A percentile compares a stretch with the other conserved stretches of the same genome.
Conservation (phyloP, 2,888 invertebrate genomes). For the Tillus elongatus region DNA sequence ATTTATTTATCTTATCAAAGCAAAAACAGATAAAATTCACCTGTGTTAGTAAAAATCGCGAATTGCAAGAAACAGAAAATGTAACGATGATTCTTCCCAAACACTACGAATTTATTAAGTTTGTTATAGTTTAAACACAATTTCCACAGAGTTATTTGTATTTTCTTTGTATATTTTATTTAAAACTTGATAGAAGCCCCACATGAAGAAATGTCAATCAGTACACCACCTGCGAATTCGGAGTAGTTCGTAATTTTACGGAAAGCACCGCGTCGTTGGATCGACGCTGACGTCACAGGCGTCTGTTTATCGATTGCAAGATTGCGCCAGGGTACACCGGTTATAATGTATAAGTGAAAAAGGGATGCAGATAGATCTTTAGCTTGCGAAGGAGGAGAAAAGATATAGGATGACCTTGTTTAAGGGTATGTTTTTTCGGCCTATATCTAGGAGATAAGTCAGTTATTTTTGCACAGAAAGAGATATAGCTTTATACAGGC, state of each 20-base stretch:
- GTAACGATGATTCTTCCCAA: too few relatives aligned
- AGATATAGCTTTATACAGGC: slow-evolving; percentile 35
- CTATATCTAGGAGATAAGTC: slow-evolving; percentile 38
- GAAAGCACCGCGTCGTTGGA: slow-evolving; percentile 34
- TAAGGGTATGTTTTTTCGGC: slow-evolving; percentile 36
- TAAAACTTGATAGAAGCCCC: slow-evolving; percentile 21
- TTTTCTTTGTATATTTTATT: not conserved
- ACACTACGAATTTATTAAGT: too few relatives aligned
- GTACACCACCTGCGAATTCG: slow-evolving; percentile 42
- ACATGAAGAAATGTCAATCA: slow-evolving; percentile 42
- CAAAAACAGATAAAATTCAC: too few relatives aligned
- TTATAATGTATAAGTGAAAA: slow-evolving; percentile 17
- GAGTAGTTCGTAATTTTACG: slow-evolving; percentile 34
- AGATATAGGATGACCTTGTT: slow-evolving; percentile 34
- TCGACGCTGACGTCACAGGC: slow-evolving; percentile 41
- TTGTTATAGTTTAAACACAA: too few relatives aligned
- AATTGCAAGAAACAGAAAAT: too few relatives aligned
- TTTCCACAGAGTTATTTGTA: too few relatives aligned
- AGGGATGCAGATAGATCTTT: slow-evolving; percentile 17
- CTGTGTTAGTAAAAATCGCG: too few relatives aligned
- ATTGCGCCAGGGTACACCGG: slow-evolving; percentile 23
- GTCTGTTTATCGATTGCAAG: slow-evolving; percentile 42
- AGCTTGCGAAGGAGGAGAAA: slow-evolving; percentile 23
- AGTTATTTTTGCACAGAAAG: slow-evolving; percentile 38
- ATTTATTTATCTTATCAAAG: too few relatives aligned